Base-by-base conservation (phyloP, 1,140 invertebrate species). In the Diorhabda elongata region DNA sequence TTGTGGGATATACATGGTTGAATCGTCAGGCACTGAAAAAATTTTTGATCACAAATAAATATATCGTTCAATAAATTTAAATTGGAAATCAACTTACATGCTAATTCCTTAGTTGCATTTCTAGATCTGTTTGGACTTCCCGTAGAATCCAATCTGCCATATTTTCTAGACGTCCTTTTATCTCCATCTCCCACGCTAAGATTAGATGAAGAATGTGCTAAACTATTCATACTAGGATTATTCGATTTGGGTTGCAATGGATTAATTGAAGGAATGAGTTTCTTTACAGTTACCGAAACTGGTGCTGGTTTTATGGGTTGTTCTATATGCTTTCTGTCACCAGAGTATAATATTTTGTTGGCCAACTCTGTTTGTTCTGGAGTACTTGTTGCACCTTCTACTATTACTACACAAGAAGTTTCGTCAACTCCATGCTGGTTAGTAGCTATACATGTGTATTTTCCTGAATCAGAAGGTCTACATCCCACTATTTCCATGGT, bases 401-500 rank as follows among this genome's bases (percentile, higher is more conserved):
- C 96, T 77, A 97, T 96, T 44, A 99, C 93, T 69, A 96, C 92
- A 82, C 96, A 98, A 59, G 88, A 91, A 2, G 97, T 98, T 85
- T 98, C 96, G 77, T 97, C 95, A 41, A 89, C 89, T 74, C 98
- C 98, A 71, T 98, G 91, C 26, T 87, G 85, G 82, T 99, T 99
- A 52, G 89, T 91, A 4, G 98, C 98, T 4, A 93, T 87, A 80
- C 97, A 99, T 41, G 87, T 89, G 82, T 99, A 99, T 81, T 94
- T 96, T 69, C 97, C 98, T 69, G 96, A 96, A 83, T 99, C 98
- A 73, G 92, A 91, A 1, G 95, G 90, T 78, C 91, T 90, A 81
- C 96, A 97, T 81, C 96, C 94, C 58, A 94, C 88, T 68, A 99
- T 98, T 86, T 99, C 98, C 84, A 99, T 89, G 0, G 94, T 95